Base-by-base conservation (phyloP, 2,113 vertebrate species). In the Coracopsis vasa region DNA sequence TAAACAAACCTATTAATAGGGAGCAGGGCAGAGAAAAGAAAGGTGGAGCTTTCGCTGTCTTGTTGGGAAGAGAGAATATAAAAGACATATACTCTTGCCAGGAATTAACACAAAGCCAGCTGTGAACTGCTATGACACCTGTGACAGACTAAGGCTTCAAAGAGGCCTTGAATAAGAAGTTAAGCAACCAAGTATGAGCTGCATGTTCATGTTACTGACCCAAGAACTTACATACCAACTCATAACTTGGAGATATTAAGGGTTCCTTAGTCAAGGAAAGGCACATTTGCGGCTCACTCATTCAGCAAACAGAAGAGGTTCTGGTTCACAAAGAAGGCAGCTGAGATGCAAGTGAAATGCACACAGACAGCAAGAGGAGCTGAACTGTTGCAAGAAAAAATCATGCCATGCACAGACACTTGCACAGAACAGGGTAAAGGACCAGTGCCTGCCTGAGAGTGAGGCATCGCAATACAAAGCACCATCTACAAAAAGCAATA, bases 111-210 rank as follows among this genome's bases (percentile, higher is more conserved):
- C 21, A 80, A 69, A 71, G 62, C 37, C 75, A 56, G 2, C 39
- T 27, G n/a, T 19, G 13, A 83, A 53, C 45, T 86, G 18, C 28
- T 0, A 0, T 31, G n/a, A 24, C 29, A 54, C 35, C 44, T 66
- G 13, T 73, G 45, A 37, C 27, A 73, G 48, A 65, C 64, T 0
- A 51, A 42, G n/a, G 27, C 37, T 86, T n/a, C 10, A 24, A 73
- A 92, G 48, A 91, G 21, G 11, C 6, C 45, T 69, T 80, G 67
- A n/a, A 84, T 48, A 70, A 62, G 19, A 84, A 51, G 24, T 35
- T 56, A 73, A 70, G 7, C 37, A 73, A 44, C 54, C 73, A 77
- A 92, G 66, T 24, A 80, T 18, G 41, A 77, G 19, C 29, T 66
- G 21, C 10, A 16, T 17, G 16, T 18, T 86, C 21, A 29, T 16